A percentile compares a stretch with the other conserved stretches of the same genome.
phyloP scores from a whole-genome alignment of 2,797 vertebrate genomes.

The Argentina silus region DNA sequence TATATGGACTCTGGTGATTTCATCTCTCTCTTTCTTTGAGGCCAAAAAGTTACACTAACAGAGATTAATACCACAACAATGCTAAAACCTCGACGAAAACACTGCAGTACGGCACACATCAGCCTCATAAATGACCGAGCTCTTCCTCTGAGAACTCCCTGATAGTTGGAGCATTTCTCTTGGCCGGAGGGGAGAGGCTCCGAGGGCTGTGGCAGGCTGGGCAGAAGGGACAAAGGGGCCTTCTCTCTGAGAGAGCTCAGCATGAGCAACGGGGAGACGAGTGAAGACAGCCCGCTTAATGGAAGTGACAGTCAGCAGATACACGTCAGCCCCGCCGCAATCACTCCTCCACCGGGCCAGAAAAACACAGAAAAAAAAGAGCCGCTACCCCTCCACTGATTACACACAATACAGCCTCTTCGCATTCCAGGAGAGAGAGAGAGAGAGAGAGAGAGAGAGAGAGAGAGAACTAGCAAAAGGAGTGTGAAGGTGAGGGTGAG shows the following conservation, averaged over 20 bases:
- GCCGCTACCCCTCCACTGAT: slow-evolving; percentile 54
- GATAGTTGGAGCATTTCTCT: slow-evolving; percentile 41
- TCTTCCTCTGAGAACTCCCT: slow-evolving; percentile 35
- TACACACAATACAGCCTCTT: slow-evolving; percentile 57
- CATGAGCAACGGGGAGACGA: slow-evolving; percentile 39
- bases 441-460: background rate
- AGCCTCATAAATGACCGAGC: slow-evolving; percentile 33
- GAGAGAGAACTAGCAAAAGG: slow-evolving; percentile 8
- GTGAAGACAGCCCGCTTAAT: slow-evolving; percentile 66
- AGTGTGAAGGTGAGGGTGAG: too few relatives aligned
- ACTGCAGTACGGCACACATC: slow-evolving; percentile 20
- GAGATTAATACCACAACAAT: slow-evolving; percentile 12
- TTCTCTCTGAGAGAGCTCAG: slow-evolving; percentile 32
- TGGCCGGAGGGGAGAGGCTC: slow-evolving; percentile 24
- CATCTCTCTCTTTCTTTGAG: slow-evolving; percentile 11
- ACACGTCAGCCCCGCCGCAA: slow-evolving; percentile 43
- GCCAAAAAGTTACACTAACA: slow-evolving; percentile 33
- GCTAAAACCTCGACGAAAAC: slow-evolving; percentile 22
- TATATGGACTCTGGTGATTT: slow-evolving; percentile 32
- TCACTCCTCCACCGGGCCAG: slow-evolving; percentile 30
- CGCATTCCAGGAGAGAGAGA: slow-evolving; percentile 38
- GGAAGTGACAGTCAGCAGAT: slow-evolving; percentile 75
- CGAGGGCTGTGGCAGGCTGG: slow-evolving; percentile 50
- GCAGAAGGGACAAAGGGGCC: slow-evolving; percentile 57
- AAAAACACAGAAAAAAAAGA: slow-evolving; percentile 37